These are phyloP conservation scores for Cataglyphis albicans DNA, from an alignment of 2,888 invertebrate genomes.

Conservation along the genomic window DNA sequence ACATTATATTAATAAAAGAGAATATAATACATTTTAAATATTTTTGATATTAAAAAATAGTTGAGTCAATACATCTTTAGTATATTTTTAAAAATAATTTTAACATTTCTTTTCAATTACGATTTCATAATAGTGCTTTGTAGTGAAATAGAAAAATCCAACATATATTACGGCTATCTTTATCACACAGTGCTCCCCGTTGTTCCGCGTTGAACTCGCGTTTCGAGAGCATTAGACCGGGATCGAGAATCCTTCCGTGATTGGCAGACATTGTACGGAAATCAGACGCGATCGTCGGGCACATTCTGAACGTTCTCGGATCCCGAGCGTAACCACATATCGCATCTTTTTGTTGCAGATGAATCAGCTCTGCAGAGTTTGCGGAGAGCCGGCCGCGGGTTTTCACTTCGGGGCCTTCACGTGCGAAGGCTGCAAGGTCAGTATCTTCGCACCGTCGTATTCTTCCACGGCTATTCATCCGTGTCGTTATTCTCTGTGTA, in stretches of 20 bases:
- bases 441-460: slow-evolving; percentile 64
- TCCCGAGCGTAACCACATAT: slow-evolving; percentile 71
- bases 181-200: slow-evolving; percentile 33
- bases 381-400: slow-evolving; percentile 84
- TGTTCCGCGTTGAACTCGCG: slow-evolving; percentile 5
- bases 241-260: slow-evolving; percentile 62
- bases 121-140: slow-evolving; percentile 12
- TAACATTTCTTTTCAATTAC: background rate
- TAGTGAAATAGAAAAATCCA: background rate
- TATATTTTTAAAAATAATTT: slow-evolving; percentile 1
- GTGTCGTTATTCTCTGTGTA: slow-evolving; percentile 38
- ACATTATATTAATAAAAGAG: background rate
- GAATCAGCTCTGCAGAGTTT: slow-evolving; percentile 85
- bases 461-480: slow-evolving; percentile 58
- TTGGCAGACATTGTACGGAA: slow-evolving; percentile 70
- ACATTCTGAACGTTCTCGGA: slow-evolving; percentile 65
- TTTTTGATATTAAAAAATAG: background rate
- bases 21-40: background rate
- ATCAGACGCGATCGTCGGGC: slow-evolving; percentile 61
- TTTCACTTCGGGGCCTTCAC: slow-evolving; percentile 85
- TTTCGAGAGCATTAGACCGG: slow-evolving; percentile 32
- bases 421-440: slow-evolving; percentile 84
- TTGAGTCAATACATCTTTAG: background rate
- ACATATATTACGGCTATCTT: background rate
- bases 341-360: slow-evolving; percentile 80